phyloP scores from a whole-genome alignment of 2,797 vertebrate species.

The Molossus molossus region DNA sequence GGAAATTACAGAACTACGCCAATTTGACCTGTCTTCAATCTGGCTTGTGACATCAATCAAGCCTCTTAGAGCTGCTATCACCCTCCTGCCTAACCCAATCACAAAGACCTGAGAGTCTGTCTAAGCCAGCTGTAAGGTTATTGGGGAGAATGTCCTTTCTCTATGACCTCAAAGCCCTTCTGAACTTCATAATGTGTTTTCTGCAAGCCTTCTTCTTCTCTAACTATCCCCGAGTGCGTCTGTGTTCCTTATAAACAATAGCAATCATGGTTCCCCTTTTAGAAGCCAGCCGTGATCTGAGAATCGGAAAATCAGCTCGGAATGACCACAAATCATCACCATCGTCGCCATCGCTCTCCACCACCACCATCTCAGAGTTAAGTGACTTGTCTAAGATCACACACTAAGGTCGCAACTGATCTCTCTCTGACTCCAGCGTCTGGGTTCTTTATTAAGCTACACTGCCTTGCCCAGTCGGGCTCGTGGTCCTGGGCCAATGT shows the following conservation, averaged over 20 bases:
- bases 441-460: neutral
- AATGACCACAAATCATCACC: neutral
- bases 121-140: neutral
- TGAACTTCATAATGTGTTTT: conserved; percentile 3
- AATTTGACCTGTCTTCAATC: conserved; percentile 40
- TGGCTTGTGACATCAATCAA: conserved; percentile 23
- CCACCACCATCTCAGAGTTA: neutral
- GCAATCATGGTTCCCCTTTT: neutral
- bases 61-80: conserved; percentile 8
- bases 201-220: neutral
- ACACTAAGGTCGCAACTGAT: neutral
- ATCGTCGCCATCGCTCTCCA: fast-evolving
- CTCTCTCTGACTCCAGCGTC: neutral
- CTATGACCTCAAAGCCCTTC: neutral
- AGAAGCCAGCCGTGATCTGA: neutral
- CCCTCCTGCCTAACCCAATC: neutral
- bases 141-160: neutral
- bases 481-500: neutral
- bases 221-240: neutral
- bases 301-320: neutral
- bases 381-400: neutral
- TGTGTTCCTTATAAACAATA: neutral
- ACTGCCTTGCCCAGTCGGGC: too few species aligned
- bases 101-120: neutral
- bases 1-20: neutral